phyloP scores from a whole-genome alignment of 2,113 vertebrate genomes.

The Tetrao urogallus region DNA sequence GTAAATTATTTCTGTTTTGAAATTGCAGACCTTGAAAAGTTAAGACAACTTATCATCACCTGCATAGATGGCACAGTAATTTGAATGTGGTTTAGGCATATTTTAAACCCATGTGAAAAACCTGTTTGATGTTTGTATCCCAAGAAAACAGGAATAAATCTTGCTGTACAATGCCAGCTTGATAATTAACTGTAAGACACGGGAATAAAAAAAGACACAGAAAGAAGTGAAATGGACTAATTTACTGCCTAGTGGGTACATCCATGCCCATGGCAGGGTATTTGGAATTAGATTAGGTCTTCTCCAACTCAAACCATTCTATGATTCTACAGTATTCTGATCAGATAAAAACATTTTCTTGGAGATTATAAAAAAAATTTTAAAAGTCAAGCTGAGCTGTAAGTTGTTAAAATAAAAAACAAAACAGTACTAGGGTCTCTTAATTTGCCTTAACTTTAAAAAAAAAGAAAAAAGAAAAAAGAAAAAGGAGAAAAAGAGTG shows the following conservation, averaged over 20 bases:
- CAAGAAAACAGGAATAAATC: neutral
- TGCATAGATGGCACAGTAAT: neutral
- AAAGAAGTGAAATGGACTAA: neutral
- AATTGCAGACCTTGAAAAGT: neutral
- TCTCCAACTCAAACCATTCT: too few species aligned
- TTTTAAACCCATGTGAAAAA: neutral
- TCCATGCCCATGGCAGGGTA: neutral
- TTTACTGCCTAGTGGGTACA: neutral
- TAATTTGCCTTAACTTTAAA: neutral
- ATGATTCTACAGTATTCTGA: too few species aligned
- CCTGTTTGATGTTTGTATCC: accelerated
- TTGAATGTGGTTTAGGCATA: accelerated
- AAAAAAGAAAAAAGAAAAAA: neutral
- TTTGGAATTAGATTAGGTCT: too few species aligned
- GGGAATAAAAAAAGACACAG: neutral
- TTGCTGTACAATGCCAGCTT: neutral
- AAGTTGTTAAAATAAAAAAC: neutral
- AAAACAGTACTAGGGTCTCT: neutral
- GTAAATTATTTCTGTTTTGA: neutral
- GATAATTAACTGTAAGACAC: neutral
- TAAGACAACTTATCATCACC: neutral
- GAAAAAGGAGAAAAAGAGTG: neutral
- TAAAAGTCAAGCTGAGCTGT: neutral
- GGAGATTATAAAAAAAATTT: neutral
- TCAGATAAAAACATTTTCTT: neutral